Evolutionary conservation across 2,888 invertebrate genomes (phyloP), one percentile per base, ranked within the genome.

Genomic region (Troglohyphantes excavatus): DNA sequence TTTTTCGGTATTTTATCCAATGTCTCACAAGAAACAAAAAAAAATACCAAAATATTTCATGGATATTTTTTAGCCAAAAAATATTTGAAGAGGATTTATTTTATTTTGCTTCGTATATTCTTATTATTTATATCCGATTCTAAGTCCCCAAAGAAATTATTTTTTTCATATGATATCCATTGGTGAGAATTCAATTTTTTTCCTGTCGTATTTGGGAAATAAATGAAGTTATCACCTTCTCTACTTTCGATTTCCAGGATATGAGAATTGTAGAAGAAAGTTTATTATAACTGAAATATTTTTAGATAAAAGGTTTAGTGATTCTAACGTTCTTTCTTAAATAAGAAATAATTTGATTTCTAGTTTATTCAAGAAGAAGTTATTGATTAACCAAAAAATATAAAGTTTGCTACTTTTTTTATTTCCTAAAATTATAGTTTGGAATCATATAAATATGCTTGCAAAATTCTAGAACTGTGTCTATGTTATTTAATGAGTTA

Each of bases 81-180:
- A 19, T 68, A 17, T 7, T 27, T n/a, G 39, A 26, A 59, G 53
- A 17, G 46, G 72, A 29, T 59, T 19, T 19, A 19, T 53, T 33
- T 63, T 17, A n/a, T n/a, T n/a, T n/a, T n/a, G n/a, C n/a, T 73
- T 43, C 17, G 39, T 46, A 43, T n/a, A 13, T 2, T 23, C 7
- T 39, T 82, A 33, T 59, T 70, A 59, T 70, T 82, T 53, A 59
- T 68, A 13, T 9, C 70, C 17, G n/a, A 9, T 7, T 39, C 70
- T 70, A 59, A 82, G 29, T 33, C 59, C 17, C 23, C 11, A 61
- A 61, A 26, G 29, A 26, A 82, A 70, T 82, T 82, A 3, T 61
- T 19, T 5, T 29, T 21, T 73, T 73, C 26, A 19, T 53, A 13
- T 13, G 13, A 53, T 53, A 53, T 17, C 33, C 19, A 33, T 63